phyloP scores from a whole-genome alignment of 2,888 invertebrate species.

The Stenotaenia linearis region DNA sequence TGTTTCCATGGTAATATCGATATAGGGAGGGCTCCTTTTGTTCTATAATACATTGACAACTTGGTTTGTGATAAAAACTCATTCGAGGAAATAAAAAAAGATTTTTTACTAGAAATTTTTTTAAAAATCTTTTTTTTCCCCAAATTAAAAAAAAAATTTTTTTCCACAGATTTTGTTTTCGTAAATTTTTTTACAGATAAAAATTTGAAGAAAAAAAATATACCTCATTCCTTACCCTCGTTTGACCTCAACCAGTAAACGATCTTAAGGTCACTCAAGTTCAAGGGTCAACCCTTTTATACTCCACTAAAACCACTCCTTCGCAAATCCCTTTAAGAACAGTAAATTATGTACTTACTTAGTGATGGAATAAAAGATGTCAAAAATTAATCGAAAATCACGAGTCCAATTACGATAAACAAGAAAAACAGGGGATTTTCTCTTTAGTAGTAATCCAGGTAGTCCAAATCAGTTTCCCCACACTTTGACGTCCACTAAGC shows the following conservation, averaged over 20 bases:
- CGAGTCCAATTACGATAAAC: not conserved
- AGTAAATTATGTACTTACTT: not conserved
- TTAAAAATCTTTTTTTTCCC: not conserved
- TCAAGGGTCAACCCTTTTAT: not conserved
- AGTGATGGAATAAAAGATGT: not conserved
- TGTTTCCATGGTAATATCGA: slow-evolving; percentile 18
- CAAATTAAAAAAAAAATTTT: not conserved
- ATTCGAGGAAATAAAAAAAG: not conserved
- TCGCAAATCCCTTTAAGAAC: not conserved
- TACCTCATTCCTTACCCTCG: not conserved
- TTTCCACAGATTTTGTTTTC: not conserved
- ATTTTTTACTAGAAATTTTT: not conserved
- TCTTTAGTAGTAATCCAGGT: not conserved
- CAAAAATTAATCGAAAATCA: not conserved
- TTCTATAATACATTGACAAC: slow-evolving; percentile 6
- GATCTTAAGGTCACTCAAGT: not conserved
- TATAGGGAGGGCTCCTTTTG: slow-evolving; percentile 3
- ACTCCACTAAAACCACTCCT: not conserved
- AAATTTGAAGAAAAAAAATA: not conserved
- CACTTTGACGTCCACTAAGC: not conserved
- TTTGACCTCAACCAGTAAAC: not conserved
- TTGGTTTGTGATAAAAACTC: not conserved
- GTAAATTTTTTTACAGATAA: not conserved
- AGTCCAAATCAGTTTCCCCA: not conserved
- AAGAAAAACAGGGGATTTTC: not conserved